Evolutionary conservation across 2,113 vertebrate species (phyloP).

Genomic region (Probosciger aterrimus): DNA sequence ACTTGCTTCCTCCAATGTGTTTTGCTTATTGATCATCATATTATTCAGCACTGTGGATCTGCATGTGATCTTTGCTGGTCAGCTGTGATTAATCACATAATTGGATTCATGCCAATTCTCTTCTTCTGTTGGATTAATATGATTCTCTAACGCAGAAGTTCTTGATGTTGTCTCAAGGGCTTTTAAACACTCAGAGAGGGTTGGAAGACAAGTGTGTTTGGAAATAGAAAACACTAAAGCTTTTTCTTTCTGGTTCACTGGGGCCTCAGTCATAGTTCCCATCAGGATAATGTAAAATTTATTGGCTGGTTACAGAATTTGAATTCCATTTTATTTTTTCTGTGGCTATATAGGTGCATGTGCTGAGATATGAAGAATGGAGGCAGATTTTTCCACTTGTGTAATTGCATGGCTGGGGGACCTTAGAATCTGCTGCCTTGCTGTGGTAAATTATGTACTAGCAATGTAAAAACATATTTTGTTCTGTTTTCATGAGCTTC

Average conservation of each 20-base stretch:
- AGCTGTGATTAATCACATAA: background rate
- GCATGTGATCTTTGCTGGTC: background rate
- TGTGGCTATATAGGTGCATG: accelerated
- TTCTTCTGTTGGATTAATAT: background rate
- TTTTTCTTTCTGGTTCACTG: background rate
- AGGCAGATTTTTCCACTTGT: background rate
- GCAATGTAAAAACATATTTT: background rate
- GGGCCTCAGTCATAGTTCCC: background rate
- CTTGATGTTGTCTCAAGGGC: background rate
- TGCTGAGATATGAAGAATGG: background rate
- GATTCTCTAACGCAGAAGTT: background rate
- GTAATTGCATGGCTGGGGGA: background rate
- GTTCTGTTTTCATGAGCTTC: background rate
- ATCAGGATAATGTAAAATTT: background rate
- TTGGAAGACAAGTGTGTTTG: background rate
- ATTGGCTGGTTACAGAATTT: background rate
- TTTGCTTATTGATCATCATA: background rate
- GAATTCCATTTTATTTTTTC: background rate
- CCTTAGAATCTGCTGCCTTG: background rate
- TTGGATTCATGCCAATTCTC: background rate
- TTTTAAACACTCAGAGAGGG: background rate
- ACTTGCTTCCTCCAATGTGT: background rate
- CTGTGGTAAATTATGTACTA: background rate
- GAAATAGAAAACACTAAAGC: background rate
- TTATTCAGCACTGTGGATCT: background rate